Evolutionary conservation across 2,888 invertebrate species (phyloP), one percentile per base, ranked within the genome.

Genomic region (Sinodicranocentrus sp.): DNA sequence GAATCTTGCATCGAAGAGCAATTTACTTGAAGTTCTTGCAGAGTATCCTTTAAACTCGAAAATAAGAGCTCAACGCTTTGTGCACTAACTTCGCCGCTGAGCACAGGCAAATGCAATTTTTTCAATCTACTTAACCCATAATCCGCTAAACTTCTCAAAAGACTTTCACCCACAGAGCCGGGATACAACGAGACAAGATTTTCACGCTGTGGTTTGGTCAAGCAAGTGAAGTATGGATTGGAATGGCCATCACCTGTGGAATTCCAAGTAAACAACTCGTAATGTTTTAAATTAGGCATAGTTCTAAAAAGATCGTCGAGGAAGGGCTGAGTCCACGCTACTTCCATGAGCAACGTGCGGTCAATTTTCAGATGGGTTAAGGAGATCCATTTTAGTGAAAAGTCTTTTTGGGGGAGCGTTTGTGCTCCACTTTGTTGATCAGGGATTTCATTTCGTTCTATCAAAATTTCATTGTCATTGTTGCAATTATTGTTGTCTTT

Each of bases 201-300:
- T 21, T 82, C 21, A 33, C 76, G 28, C 33, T 82, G 77, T 13
- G 39, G 19, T 1, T 1, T 25, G 13, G 82, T 78, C 17, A 87
- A 52, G 17, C 76, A 82, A 17, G 75, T 63, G 21, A 85, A 76
- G 67, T 87, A 87, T 2, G 87, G 85, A 57, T 72, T 82, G 0
- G 85, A 85, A 52, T 85, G 85, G 54, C 78, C 72, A 63, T 86
- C 86, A 23, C 82, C 79, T 10, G 84, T 84, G 0, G 84, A 82
- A 23, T 87, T 87, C 87, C 87, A 87, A 17, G 87, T 87, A 80
- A 84, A 87, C 3, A 87, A 63, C 48, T 87, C 87, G 44, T 85
- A 87, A 68, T 87, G 85, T 10, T 54, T 67, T 23, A 87, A 33
- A 23, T 85, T 82, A 0, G 87, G 87, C 85, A 85, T 84, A 15